Evolutionary conservation across 2,797 vertebrate genomes (phyloP).

Genomic region (Danio aesculapii): DNA sequence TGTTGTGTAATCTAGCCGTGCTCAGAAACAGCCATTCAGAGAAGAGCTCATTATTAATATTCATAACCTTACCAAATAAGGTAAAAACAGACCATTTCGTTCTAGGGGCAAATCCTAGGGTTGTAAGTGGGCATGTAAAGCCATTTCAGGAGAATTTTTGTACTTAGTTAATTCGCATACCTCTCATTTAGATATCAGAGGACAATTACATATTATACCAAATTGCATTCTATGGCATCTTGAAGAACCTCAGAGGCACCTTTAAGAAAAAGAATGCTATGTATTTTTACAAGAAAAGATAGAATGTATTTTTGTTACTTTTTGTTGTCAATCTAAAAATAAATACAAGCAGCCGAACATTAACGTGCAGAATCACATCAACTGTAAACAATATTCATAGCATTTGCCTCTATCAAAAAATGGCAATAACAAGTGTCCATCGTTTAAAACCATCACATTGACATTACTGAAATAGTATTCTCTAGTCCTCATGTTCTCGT

Average conservation of each 20-base stretch:
- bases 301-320: constrained; percentile 38
- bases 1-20: too few relatives aligned
- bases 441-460: not conserved
- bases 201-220: too few relatives aligned
- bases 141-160: too few relatives aligned
- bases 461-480: constrained; percentile 22
- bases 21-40: too few relatives aligned
- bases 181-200: too few relatives aligned
- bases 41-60: too few relatives aligned
- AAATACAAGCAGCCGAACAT: constrained; percentile 57
- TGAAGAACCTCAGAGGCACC: not conserved
- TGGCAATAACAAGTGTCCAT: constrained; percentile 19
- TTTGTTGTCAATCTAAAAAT: constrained; percentile 40
- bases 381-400: constrained; percentile 51
- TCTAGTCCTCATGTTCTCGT: constrained; percentile 23
- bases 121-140: too few relatives aligned
- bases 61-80: too few relatives aligned
- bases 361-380: constrained; percentile 42
- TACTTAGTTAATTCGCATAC: too few relatives aligned
- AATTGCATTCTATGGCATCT: too few relatives aligned
- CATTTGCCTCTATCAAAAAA: not conserved
- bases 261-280: not conserved
- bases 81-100: too few relatives aligned
- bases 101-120: too few relatives aligned
- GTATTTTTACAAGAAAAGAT: constrained; percentile 5